A percentile compares a stretch with the other conserved stretches of the same genome.
Conservation (phyloP, 2,113 vertebrate genomes). For the Gorsachius goisagi region DNA sequence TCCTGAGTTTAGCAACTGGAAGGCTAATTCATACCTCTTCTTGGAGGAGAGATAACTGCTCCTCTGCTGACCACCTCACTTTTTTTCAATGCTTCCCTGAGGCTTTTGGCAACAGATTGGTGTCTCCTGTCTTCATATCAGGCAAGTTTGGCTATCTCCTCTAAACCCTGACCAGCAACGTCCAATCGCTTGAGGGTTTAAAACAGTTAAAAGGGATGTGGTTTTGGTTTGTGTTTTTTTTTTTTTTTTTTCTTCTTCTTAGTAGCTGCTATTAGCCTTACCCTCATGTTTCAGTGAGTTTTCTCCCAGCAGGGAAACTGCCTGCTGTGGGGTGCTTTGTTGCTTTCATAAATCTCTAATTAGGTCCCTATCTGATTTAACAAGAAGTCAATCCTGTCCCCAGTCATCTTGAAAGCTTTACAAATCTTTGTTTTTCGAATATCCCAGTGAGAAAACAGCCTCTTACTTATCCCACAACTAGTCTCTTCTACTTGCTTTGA, state of each 20-base stretch:
- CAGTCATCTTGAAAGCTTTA: constrained; percentile 57
- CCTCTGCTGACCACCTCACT: constrained; percentile 9
- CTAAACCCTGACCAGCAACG: neutral
- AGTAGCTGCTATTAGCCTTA: constrained; percentile 57
- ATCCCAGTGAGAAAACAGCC: constrained; percentile 40
- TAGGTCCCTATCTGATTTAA: constrained; percentile 71
- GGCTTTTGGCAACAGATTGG: constrained; percentile 31
- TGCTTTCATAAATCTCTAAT: constrained; percentile 68
- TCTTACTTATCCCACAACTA: neutral
- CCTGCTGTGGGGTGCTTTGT: constrained; percentile 58
- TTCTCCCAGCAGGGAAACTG: constrained; percentile 55
- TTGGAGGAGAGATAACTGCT: constrained; percentile 48
- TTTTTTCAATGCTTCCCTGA: constrained; percentile 9
- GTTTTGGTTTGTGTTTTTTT: neutral
- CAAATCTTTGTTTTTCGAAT: constrained; percentile 70
- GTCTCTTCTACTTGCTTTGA: constrained; percentile 36
- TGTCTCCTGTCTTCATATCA: neutral
- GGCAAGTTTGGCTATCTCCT: neutral
- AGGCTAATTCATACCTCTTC: constrained; percentile 26
- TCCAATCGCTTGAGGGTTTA: constrained; percentile 19
- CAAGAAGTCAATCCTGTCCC: constrained; percentile 47
- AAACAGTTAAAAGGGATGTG: constrained; percentile 15
- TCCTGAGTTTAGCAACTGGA: constrained; percentile 36
- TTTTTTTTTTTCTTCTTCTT: neutral
- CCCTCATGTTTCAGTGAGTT: constrained; percentile 45